Conservation (phyloP, 2,888 invertebrate genomes). For the Dasysyrphus tricinctus region DNA sequence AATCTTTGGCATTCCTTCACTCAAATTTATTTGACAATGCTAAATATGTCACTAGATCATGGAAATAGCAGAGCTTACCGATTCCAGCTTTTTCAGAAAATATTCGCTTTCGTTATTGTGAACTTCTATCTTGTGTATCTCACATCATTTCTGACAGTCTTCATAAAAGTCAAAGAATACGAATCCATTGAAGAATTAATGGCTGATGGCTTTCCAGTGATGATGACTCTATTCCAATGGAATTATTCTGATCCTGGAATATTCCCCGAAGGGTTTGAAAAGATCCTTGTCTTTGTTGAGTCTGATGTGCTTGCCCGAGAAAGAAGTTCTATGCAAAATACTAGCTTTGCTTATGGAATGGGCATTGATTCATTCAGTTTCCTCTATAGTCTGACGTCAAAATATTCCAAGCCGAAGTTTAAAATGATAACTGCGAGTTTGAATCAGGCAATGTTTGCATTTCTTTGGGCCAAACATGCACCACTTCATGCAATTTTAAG, state of each 20-base stretch:
- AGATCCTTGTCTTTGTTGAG: neutral
- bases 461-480: constrained; percentile 13
- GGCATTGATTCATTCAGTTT: constrained; percentile 1
- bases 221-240: neutral
- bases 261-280: constrained; percentile 3
- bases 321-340: constrained; percentile 14
- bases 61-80: neutral
- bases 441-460: constrained; percentile 12
- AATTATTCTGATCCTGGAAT: neutral
- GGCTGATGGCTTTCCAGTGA: neutral
- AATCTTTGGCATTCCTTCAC: constrained; percentile 10
- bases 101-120: constrained; percentile 23
- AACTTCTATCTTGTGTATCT: constrained; percentile 16
- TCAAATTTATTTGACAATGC: constrained; percentile 19
- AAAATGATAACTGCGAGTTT: neutral
- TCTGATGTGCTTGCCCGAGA: neutral
- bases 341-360: constrained; percentile 4
- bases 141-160: constrained; percentile 20
- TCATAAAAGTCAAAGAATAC: constrained; percentile 17
- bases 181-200: neutral
- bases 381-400: neutral
- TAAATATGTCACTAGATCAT: constrained; percentile 9
- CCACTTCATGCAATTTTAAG: neutral
- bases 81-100: constrained; percentile 2
- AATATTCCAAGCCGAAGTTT: constrained; percentile 9